Evolutionary conservation across 2,113 vertebrate species (phyloP).

Genomic region (Ctenomys sociabilis): DNA sequence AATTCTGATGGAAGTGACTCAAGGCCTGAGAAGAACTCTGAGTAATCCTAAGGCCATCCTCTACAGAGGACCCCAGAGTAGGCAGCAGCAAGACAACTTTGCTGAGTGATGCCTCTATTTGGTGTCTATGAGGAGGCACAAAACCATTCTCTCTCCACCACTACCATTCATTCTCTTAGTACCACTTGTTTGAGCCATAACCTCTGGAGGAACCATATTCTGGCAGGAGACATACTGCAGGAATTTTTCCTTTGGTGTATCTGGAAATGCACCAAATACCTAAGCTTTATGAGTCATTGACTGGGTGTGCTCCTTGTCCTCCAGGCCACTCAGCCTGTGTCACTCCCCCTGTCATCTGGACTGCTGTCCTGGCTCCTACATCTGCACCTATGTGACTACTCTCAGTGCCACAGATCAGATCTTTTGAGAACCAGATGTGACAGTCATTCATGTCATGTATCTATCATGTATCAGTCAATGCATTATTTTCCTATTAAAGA

Average conservation of each 20-base stretch:
- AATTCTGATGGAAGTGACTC: neutral
- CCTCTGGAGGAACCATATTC: neutral
- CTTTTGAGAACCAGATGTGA: neutral
- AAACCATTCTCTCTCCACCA: neutral
- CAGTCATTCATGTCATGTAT: neutral
- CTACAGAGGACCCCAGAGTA: accelerated
- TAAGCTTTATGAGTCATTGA: neutral
- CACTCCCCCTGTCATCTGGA: neutral
- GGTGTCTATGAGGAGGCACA: neutral
- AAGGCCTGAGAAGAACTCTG: neutral
- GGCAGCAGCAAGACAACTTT: neutral
- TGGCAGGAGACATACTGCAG: neutral
- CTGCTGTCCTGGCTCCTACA: neutral
- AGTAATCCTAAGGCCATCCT: neutral
- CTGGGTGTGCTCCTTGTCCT: neutral
- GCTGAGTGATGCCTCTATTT: neutral
- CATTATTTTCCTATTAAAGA: neutral
- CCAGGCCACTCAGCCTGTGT: accelerated
- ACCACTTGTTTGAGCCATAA: neutral
- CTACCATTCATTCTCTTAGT: no score
- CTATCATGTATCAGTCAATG: neutral
- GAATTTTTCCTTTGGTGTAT: neutral
- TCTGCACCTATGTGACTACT: neutral
- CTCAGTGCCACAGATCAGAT: neutral
- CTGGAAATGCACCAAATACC: neutral